Evolutionary conservation across 2,113 vertebrate species (phyloP).

Genomic region (Phalacrocorax aristotelis): DNA sequence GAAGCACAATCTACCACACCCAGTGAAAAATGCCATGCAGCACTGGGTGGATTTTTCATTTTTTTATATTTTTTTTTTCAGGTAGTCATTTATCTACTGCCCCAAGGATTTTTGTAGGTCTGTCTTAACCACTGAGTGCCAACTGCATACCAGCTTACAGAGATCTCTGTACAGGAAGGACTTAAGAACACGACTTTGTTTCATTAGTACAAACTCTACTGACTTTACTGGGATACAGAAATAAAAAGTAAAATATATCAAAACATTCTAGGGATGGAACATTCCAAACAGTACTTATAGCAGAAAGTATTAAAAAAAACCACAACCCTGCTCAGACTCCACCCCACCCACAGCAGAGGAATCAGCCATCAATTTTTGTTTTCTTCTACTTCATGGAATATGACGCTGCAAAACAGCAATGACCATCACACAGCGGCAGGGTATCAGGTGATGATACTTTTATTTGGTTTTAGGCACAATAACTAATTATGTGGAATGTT

Average conservation of each 20-base stretch:
- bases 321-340: background rate
- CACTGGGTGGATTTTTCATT: background rate
- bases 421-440: background rate
- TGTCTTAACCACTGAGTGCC: background rate
- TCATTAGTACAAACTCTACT: background rate
- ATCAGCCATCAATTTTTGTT: background rate
- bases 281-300: rapidly evolving
- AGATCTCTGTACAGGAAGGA: background rate
- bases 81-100: background rate
- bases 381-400: background rate
- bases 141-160: background rate
- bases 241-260: background rate
- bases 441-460: rapidly evolving
- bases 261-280: background rate
- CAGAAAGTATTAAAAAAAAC: background rate
- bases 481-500: rapidly evolving
- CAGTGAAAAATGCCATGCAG: background rate
- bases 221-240: rapidly evolving
- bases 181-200: background rate
- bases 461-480: rapidly evolving
- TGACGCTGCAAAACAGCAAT: background rate
- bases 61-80: too few species aligned
- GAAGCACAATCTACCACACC: background rate
- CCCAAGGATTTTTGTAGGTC: background rate
- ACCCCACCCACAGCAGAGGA: background rate